phyloP scores from a whole-genome alignment of 2,888 invertebrate species.

The Noctua fimbriata region DNA sequence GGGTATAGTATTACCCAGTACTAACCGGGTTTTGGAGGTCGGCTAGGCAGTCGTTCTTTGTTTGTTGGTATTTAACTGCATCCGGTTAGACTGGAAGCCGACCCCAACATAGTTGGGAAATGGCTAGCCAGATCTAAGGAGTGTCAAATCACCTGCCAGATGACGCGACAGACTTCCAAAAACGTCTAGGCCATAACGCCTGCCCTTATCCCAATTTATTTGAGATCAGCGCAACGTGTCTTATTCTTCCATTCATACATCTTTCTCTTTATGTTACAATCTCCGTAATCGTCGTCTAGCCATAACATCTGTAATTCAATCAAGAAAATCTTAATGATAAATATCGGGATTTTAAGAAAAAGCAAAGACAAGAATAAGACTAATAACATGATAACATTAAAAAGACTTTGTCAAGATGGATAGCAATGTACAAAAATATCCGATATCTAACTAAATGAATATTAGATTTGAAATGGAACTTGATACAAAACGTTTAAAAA shows the following conservation, averaged over 20 bases:
- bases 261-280: not conserved
- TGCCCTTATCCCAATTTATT: not conserved
- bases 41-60: not conserved
- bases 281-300: not conserved
- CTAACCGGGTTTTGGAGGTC: not conserved
- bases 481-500: not conserved
- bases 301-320: not conserved
- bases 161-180: not conserved
- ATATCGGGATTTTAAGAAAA: not conserved
- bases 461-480: not conserved
- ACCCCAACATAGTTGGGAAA: not conserved
- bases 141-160: not conserved
- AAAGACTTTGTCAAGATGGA: rapidly evolving
- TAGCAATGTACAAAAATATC: not conserved
- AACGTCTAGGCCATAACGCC: not conserved
- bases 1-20: not conserved
- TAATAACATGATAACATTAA: not conserved
- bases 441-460: not conserved
- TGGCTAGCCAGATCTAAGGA: not conserved
- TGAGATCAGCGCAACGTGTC: not conserved
- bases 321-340: too few species aligned
- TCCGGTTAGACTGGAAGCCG: not conserved
- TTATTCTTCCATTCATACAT: not conserved
- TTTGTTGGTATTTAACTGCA: not conserved
- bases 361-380: not conserved